Conservation (phyloP, 2,797 vertebrate species). For the Telmatherina bonti region DNA sequence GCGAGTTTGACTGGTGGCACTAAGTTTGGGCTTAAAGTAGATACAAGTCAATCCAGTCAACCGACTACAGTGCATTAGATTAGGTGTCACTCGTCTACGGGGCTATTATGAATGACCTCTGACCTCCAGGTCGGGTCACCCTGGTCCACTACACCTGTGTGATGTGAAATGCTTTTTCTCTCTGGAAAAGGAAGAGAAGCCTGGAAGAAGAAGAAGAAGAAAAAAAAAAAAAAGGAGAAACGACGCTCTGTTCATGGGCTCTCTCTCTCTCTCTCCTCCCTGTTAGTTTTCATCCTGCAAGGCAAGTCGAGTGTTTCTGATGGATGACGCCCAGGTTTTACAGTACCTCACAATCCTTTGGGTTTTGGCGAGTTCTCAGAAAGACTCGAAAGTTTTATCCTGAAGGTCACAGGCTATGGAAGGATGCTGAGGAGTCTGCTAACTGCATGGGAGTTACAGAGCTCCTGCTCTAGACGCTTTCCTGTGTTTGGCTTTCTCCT, state of each 20-base stretch:
- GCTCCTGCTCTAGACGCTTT: conserved; percentile 49
- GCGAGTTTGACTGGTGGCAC: conserved; percentile 72
- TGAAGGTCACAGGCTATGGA: conserved; percentile 77
- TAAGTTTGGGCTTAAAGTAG: conserved; percentile 60
- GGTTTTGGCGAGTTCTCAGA: conserved; percentile 67
- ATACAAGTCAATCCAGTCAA: conserved; percentile 69
- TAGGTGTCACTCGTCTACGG: conserved; percentile 57
- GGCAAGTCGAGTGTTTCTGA: conserved; percentile 44
- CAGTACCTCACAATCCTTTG: conserved; percentile 68
- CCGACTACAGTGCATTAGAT: conserved; percentile 65
- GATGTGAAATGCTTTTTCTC: conserved; percentile 63
- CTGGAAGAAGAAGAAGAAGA: conserved; percentile 42
- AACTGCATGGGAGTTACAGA: conserved; percentile 73
- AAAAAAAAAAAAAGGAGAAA: conserved; percentile 21
- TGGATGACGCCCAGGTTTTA: conserved; percentile 48
- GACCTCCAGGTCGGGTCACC: conserved; percentile 52
- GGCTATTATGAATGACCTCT: conserved; percentile 55
- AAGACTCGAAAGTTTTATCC: conserved; percentile 63
- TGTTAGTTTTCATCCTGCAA: conserved; percentile 55
- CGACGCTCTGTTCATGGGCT: conserved; percentile 39
- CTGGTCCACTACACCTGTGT: conserved; percentile 78
- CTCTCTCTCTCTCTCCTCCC: conserved; percentile 23
- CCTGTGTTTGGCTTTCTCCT: conserved; percentile 15
- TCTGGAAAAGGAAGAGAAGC: conserved; percentile 39
- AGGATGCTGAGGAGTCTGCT: conserved; percentile 74